Evolutionary conservation across 2,888 invertebrate species (phyloP), one percentile per base, ranked within the genome.

Genomic region (Ditula angustiorana): DNA sequence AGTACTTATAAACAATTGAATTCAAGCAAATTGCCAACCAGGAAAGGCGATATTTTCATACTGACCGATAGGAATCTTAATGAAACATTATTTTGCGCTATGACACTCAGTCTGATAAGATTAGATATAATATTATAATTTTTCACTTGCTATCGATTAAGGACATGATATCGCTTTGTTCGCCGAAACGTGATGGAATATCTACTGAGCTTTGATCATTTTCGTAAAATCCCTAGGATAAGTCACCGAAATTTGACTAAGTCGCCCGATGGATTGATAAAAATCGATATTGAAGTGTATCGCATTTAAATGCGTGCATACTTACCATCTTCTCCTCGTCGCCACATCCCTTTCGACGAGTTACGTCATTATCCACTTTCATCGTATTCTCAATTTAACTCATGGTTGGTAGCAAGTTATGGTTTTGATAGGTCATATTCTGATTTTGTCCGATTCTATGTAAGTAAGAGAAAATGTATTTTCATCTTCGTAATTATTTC

Each of bases 51-150:
- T 64, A 64, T 59, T 53, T 47, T 53, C 58, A 59, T 16, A 64
- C 64, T 59, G 63, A 23, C 33, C 26, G 63, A 64, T 64, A 58
- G 26, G 13, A 21, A 64, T 64, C 64, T 64, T 64, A 64, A 64
- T 59, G 46, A 44, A 53, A 59, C 58, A 53, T 44, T 53, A 49
- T 62, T 59, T 64, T 52, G 50, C 58, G 64, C 52, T 24, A 10
- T 63, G 63, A 64, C 63, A 64, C 35, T 59, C 13, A 11, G 5
- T 35, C 2, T 11, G 64, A 64, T 64, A 30, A 64, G 64, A 64
- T 64, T 23, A 53, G 46, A 64, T 50, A 41, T 1, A 21, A 57
- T 64, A 53, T 64, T 59, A 53, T 59, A 64, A 64, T 64, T 64
- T 59, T 59, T 64, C 24, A 56, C 41, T 56, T 26, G 11, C 16